phyloP scores from a whole-genome alignment of 1,140 invertebrate species.

The Rhagoletis zephyria region DNA sequence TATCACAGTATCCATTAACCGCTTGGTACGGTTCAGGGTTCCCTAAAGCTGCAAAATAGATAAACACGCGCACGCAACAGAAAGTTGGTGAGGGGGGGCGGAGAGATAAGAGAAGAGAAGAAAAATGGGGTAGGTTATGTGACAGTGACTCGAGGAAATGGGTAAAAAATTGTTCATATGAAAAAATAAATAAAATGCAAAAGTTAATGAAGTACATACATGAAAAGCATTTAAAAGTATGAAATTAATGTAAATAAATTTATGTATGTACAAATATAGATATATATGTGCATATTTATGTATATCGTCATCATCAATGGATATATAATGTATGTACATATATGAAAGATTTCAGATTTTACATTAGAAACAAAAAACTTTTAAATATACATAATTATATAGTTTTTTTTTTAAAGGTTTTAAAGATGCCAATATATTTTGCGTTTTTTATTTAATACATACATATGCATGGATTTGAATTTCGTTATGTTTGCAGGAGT shows the following conservation, averaged over 20 bases:
- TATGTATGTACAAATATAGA: neutral
- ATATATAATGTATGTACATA: no score
- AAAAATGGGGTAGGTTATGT: conserved; percentile 48
- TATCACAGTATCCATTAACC: conserved; percentile 83
- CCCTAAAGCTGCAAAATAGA: conserved; percentile 42
- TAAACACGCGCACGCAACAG: conserved; percentile 48
- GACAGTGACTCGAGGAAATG: conserved; percentile 50
- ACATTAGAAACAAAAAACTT: no score
- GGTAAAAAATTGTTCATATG: conserved; percentile 27
- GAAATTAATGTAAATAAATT: neutral
- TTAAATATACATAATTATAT: no score
- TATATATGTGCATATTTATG: neutral
- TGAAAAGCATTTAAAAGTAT: neutral
- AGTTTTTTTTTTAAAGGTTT: no score
- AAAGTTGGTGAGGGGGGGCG: conserved; percentile 24
- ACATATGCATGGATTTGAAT: no score
- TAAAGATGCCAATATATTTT: no score
- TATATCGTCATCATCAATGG: no score
- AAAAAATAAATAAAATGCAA: conserved; percentile 15
- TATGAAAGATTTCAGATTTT: no score
- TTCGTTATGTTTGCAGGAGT: no score
- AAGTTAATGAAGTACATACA: conserved; percentile 4
- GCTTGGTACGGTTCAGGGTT: conserved; percentile 67
- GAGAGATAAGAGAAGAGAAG: conserved; percentile 35
- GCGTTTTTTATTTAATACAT: no score